Percentiles rank a stretch among this genome's conserved stretches.
phyloP scores from a whole-genome alignment of 92 coral and sea anemone species.

The Paragorgia papillata region DNA sequence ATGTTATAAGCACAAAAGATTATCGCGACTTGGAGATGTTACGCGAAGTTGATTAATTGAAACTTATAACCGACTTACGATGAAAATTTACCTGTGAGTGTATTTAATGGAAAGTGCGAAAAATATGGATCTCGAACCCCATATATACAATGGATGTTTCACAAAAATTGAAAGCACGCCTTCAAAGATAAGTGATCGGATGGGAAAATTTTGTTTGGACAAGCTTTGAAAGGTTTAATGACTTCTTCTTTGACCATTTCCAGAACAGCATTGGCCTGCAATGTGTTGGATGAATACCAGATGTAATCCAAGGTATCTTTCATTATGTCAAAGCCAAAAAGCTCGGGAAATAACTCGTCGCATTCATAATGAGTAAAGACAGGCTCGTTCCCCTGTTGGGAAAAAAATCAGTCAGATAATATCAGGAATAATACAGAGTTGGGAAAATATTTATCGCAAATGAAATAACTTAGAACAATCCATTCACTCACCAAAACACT shows the following conservation, averaged over 20 bases:
- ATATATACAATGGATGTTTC: too few relatives aligned
- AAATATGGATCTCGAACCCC: too few relatives aligned
- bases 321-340: slow-evolving; percentile 27
- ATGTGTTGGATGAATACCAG: slow-evolving; percentile 68
- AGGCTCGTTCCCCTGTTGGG: slow-evolving; percentile 77
- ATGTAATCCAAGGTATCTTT: slow-evolving; percentile 77
- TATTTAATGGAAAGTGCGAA: too few relatives aligned
- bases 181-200: slow-evolving; percentile 82
- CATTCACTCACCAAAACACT: slow-evolving; percentile 53
- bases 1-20: too few relatives aligned
- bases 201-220: slow-evolving; percentile 66
- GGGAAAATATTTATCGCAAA: too few relatives aligned
- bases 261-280: slow-evolving; percentile 61
- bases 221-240: slow-evolving; percentile 50
- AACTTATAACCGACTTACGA: too few relatives aligned
- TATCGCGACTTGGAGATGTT: too few relatives aligned
- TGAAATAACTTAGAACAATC: too few relatives aligned
- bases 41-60: too few relatives aligned
- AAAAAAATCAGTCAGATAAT: too few relatives aligned
- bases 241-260: slow-evolving; percentile 59
- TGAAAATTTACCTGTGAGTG: too few relatives aligned
- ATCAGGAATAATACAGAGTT: too few relatives aligned
- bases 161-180: slow-evolving; percentile 65
- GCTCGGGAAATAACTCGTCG: slow-evolving; percentile 22
- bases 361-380: slow-evolving; percentile 60